Percentiles rank a stretch among this genome's conserved stretches.
Conservation (phyloP, 2,113 vertebrate genomes). For the Gila orcuttii region DNA sequence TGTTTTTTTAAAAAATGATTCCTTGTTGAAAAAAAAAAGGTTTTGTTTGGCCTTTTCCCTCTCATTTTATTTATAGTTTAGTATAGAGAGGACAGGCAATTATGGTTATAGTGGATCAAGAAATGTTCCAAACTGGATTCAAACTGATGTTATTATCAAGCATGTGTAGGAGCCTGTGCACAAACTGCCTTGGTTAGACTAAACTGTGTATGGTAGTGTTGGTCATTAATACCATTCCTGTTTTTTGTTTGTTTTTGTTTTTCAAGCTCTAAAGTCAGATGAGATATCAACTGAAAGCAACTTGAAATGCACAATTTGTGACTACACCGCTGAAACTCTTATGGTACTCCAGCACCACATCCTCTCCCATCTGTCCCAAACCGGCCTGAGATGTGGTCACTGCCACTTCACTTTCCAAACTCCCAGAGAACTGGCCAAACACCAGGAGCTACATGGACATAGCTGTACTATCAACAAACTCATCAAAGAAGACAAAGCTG, state of each 20-base stretch:
- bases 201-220: not conserved
- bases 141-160: not conserved
- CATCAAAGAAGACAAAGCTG: conserved; percentile 78
- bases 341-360: conserved; percentile 88
- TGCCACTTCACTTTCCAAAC: conserved; percentile 89
- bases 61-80: not conserved
- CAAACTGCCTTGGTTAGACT: not conserved
- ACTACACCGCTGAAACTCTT: conserved; percentile 84
- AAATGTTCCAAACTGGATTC: not conserved
- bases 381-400: conserved; percentile 84
- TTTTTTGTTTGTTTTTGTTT: conserved; percentile 14
- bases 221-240: not conserved
- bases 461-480: conserved; percentile 70
- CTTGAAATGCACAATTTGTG: conserved; percentile 89
- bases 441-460: conserved; percentile 83
- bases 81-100: not conserved
- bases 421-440: conserved; percentile 83
- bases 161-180: not conserved
- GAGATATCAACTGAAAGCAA: conserved; percentile 80
- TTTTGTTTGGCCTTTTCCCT: not conserved
- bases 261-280: conserved; percentile 85
- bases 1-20: not conserved
- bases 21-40: not conserved
- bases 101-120: not conserved
- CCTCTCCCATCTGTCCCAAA: conserved; percentile 88